Conservation (phyloP, 2,888 invertebrate genomes). For the Drosophila neonasuta region DNA sequence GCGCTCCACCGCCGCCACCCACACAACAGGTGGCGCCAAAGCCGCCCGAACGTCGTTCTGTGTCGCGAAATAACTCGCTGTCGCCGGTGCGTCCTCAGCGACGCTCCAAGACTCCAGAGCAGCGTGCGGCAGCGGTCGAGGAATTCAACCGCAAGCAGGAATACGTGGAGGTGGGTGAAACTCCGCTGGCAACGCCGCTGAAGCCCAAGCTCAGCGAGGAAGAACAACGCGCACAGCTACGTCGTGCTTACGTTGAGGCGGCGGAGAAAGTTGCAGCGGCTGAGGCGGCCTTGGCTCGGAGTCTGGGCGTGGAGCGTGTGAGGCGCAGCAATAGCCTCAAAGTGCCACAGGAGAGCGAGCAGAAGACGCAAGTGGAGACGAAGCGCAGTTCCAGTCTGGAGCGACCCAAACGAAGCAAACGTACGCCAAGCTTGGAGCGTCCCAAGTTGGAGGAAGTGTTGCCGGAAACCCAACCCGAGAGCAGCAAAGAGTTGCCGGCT, state of each 20-base stretch:
- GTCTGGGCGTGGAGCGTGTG: conserved; percentile 43
- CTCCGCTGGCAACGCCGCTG: not conserved
- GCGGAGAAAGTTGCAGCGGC: conserved; percentile 53
- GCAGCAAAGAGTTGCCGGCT: not conserved
- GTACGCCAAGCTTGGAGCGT: conserved; percentile 53
- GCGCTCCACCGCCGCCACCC: conserved; percentile 69
- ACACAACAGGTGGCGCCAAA: conserved; percentile 25
- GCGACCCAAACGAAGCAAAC: conserved; percentile 41
- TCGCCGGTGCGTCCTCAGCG: conserved; percentile 79
- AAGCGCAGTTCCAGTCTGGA: conserved; percentile 63
- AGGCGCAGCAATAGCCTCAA: conserved; percentile 59
- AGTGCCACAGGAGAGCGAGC: conserved; percentile 33
- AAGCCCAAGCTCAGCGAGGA: conserved; percentile 47
- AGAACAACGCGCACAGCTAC: conserved; percentile 55
- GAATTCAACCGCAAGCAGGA: conserved; percentile 51
- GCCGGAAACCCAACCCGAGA: not conserved
- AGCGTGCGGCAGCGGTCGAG: conserved; percentile 40
- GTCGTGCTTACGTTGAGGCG: conserved; percentile 61
- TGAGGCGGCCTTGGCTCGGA: conserved; percentile 51
- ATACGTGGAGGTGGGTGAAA: conserved; percentile 66
- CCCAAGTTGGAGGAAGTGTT: not conserved
- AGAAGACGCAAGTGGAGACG: conserved; percentile 23
- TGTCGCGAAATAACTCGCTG: conserved; percentile 78
- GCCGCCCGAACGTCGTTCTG: conserved; percentile 58
- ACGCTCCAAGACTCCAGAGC: conserved; percentile 79